Base-by-base conservation (phyloP, 2,113 vertebrate genomes). In the Pedetes capensis region DNA sequence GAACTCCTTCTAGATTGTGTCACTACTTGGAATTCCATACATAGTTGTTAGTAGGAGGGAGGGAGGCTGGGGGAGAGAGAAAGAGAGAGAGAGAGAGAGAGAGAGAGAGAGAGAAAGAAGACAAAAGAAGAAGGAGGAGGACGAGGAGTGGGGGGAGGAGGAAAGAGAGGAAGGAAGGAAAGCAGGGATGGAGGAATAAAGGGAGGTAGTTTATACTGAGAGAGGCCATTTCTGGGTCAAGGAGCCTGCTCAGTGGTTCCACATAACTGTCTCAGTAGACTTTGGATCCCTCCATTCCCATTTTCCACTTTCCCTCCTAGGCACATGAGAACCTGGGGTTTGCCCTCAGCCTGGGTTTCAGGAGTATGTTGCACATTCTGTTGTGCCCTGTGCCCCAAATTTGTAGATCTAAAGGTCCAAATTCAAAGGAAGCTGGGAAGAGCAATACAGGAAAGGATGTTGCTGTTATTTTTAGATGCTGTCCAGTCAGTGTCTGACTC, bases 241-340 rank as follows among this genome's bases (percentile, higher is more conserved):
- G 32, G 51, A 29, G 32, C n/a, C 59, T 51, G 37, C 27, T 49
- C 4, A 2, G 23, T 22, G 29, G 8, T 23, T 57, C 66, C 37
- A 6, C 0, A 4, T 5, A 5, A 3, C 49, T 18, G 37, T 55
- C 51, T 76, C n/a, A 7, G 2, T 44, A 57, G 10, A 8, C n/a
- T n/a, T n/a, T 12, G 7, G 74, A 32, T 4, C 3, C 14, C 1
- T 37, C n/a, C 10, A 0, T 5, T 16, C 22, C 37, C 18, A 10
- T 47, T 51, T 29, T 25, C 32, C 10, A 16, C 11, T 29, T 29
- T 42, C 32, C 69, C 42, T 78, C 39, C 55, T 22, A 25, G 29
- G 10, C 71, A 59, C 27, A 0, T 6, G 32, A 59, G 53, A 16
- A 10, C 80, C 63, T 9, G 13, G 14, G 11, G 13, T 51, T 61